Percentiles rank a stretch among this genome's conserved stretches.
Conservation (phyloP, 2,888 invertebrate genomes). For the Leptothorax acervorum region DNA sequence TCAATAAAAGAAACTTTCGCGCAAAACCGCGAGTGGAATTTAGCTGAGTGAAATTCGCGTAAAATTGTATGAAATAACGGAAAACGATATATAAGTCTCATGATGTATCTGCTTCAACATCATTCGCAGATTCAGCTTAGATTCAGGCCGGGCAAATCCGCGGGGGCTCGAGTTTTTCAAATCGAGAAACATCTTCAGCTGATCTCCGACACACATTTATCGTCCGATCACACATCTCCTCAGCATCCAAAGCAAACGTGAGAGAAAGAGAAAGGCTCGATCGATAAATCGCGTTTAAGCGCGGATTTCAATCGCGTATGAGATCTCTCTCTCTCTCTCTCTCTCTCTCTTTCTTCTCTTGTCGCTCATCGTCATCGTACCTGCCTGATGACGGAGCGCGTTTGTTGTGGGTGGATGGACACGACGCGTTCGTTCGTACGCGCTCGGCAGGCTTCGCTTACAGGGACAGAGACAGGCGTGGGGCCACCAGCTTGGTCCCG, state of each 20-base stretch:
- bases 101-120: background rate
- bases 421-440: constrained; percentile 62
- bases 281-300: constrained; percentile 37
- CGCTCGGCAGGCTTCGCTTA: constrained; percentile 74
- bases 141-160: no score
- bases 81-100: background rate
- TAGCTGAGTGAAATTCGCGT: background rate
- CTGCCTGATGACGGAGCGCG: constrained; percentile 30
- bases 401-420: constrained; percentile 44
- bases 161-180: background rate
- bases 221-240: background rate
- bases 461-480: constrained; percentile 3
- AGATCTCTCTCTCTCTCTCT: constrained; percentile 6
- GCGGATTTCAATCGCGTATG: constrained; percentile 34
- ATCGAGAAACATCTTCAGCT: background rate
- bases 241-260: background rate
- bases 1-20: background rate
- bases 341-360: no score
- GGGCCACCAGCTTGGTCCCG: no score
- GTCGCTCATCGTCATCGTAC: constrained; percentile 34
- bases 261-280: background rate
- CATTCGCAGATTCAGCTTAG: background rate
- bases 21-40: background rate
- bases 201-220: background rate
- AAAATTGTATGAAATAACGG: background rate